Percentiles rank a stretch among this genome's conserved stretches.
Conservation (phyloP, 2,113 vertebrate genomes). For the Bucco capensis region DNA sequence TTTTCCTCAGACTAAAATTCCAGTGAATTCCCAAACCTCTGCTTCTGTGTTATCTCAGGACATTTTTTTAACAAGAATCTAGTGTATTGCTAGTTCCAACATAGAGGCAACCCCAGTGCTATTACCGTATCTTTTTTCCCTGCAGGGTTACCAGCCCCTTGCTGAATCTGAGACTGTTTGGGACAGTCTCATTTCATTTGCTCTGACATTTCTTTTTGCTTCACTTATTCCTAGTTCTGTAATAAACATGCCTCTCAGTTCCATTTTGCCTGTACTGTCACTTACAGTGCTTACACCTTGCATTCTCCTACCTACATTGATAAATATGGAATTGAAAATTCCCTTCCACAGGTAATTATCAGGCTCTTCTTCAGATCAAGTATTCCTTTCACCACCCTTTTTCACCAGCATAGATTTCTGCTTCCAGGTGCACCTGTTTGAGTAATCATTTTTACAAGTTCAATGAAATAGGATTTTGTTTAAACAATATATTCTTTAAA, state of each 20-base stretch:
- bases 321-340: not conserved
- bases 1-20: not conserved
- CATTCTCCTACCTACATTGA: not conserved
- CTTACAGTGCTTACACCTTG: not conserved
- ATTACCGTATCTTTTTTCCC: not conserved
- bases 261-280: not conserved
- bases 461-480: not conserved
- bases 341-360: not conserved
- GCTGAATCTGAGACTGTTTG: not conserved
- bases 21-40: not conserved
- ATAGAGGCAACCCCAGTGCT: accelerated
- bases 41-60: not conserved
- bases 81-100: not conserved
- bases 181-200: not conserved
- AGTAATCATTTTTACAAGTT: not conserved
- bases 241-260: not conserved
- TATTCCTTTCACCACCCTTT: not conserved
- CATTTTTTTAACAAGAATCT: not conserved
- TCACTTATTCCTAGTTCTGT: not conserved
- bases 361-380: not conserved
- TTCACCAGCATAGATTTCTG: not conserved
- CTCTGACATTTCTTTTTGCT: not conserved
- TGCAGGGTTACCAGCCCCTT: not conserved
- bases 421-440: not conserved
- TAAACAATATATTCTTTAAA: not conserved